Evolutionary conservation across 2,797 vertebrate genomes (phyloP).

Genomic region (Setipinna tenuifilis): DNA sequence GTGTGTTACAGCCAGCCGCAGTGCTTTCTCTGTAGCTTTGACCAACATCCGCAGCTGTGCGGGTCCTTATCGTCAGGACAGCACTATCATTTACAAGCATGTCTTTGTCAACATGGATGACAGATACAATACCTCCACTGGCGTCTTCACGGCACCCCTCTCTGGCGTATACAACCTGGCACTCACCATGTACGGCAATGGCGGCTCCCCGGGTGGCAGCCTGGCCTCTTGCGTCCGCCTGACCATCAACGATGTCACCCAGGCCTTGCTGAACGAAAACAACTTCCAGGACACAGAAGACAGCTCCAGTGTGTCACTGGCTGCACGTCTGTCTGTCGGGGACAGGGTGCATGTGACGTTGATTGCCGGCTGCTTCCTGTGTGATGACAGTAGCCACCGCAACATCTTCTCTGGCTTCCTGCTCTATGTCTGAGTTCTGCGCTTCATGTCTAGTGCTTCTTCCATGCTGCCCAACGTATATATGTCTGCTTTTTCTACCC

Average conservation of each 20-base stretch:
- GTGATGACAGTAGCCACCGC: conserved; percentile 64
- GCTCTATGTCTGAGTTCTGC: conserved; percentile 62
- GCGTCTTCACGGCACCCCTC: conserved; percentile 62
- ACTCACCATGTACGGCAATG: conserved; percentile 65
- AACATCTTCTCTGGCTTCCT: conserved; percentile 77
- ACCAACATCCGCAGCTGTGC: background rate
- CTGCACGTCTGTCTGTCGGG: conserved; percentile 56
- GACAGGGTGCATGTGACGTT: conserved; percentile 62
- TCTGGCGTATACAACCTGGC: conserved; percentile 72
- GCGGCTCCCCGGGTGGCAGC: conserved; percentile 32
- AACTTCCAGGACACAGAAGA: conserved; percentile 67
- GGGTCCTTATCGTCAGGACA: conserved; percentile 38
- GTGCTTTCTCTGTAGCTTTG: conserved; percentile 74
- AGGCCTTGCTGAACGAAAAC: conserved; percentile 47
- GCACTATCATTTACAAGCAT: conserved; percentile 51
- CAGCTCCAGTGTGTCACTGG: conserved; percentile 58
- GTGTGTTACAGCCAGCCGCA: conserved; percentile 62
- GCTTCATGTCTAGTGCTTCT: background rate
- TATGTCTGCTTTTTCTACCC: background rate
- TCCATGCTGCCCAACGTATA: background rate
- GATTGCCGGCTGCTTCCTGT: conserved; percentile 58
- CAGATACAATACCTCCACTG: conserved; percentile 54
- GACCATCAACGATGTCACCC: conserved; percentile 51
- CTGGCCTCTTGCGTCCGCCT: conserved; percentile 61
- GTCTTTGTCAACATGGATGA: conserved; percentile 68